These are phyloP conservation scores for Silurus asotus DNA, from an alignment of 2,113 vertebrate genomes.

Conservation along the genomic window DNA sequence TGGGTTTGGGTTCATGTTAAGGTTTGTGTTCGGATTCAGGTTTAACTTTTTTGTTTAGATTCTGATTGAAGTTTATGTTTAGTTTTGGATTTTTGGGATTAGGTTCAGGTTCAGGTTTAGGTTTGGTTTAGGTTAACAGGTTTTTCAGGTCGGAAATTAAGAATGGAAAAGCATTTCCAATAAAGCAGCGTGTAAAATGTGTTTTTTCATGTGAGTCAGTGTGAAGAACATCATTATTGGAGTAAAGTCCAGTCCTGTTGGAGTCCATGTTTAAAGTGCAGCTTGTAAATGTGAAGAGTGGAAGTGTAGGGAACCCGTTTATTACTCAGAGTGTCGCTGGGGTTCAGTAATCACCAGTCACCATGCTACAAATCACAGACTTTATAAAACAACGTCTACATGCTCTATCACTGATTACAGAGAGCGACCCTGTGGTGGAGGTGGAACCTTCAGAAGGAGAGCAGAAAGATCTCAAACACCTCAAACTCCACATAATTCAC, in stretches of 20 bases:
- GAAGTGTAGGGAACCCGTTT: neutral
- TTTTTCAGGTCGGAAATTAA: neutral
- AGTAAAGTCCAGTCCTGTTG: no score
- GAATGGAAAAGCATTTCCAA: neutral
- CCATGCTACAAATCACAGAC: neutral
- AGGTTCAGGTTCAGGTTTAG: neutral
- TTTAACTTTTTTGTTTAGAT: neutral
- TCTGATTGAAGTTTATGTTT: neutral
- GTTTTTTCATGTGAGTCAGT: no score
- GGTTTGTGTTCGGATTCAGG: neutral
- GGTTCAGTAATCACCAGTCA: no score
- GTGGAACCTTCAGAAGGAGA: neutral
- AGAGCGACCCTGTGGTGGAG: neutral
- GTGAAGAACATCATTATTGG: no score
- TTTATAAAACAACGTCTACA: neutral
- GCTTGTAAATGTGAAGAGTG: neutral
- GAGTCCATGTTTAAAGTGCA: neutral
- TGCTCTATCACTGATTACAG: neutral
- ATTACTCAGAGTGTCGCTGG: neutral
- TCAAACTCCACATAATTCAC: neutral
- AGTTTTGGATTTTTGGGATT: neutral
- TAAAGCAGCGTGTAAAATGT: neutral
- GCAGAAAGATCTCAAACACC: neutral
- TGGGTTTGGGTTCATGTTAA: neutral
- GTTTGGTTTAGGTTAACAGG: neutral